Evolutionary conservation across 2,888 invertebrate species (phyloP).

Genomic region (Caenorhabditis sp.): DNA sequence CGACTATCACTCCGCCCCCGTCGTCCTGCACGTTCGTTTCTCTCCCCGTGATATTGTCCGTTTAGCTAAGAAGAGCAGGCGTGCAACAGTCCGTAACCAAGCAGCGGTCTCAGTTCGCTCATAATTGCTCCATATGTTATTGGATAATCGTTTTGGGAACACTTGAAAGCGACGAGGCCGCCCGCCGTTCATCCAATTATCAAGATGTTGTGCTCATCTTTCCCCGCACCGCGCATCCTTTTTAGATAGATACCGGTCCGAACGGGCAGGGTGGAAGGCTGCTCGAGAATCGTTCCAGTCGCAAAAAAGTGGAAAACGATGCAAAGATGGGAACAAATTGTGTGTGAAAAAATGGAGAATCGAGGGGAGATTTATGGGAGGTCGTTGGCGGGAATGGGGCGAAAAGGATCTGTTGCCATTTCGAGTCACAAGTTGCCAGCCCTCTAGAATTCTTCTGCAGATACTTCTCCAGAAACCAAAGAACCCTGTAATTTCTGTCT

Average conservation of each 20-base stretch:
- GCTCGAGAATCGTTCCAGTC: too few relatives aligned
- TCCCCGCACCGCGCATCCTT: neutral
- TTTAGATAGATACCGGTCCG: neutral
- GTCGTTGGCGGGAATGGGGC: constrained; percentile 38
- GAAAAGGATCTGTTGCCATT: constrained; percentile 6
- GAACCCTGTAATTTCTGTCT: constrained; percentile 16
- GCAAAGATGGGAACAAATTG: constrained; percentile 18
- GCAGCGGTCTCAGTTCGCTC: constrained; percentile 18
- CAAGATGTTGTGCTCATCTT: constrained; percentile 35
- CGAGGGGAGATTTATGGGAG: constrained; percentile 26
- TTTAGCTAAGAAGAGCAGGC: too few relatives aligned
- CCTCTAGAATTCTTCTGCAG: too few relatives aligned
- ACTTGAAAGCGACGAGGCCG: constrained; percentile 5
- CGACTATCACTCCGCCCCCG: neutral
- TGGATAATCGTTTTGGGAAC: constrained; percentile 36
- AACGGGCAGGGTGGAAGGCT: too few relatives aligned
- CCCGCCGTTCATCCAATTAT: constrained; percentile 29
- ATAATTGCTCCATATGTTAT: constrained; percentile 47
- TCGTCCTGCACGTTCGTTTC: neutral
- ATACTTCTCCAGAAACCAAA: neutral
- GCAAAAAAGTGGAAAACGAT: neutral
- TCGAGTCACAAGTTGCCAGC: neutral
- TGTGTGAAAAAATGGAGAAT: constrained; percentile 34
- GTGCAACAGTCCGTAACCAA: too few relatives aligned
- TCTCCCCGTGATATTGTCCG: too few relatives aligned